A percentile compares a stretch with the other conserved stretches of the same genome.
Evolutionary conservation across 2,888 invertebrate genomes (phyloP).

Genomic region (Romanomermis culicivorax): DNA sequence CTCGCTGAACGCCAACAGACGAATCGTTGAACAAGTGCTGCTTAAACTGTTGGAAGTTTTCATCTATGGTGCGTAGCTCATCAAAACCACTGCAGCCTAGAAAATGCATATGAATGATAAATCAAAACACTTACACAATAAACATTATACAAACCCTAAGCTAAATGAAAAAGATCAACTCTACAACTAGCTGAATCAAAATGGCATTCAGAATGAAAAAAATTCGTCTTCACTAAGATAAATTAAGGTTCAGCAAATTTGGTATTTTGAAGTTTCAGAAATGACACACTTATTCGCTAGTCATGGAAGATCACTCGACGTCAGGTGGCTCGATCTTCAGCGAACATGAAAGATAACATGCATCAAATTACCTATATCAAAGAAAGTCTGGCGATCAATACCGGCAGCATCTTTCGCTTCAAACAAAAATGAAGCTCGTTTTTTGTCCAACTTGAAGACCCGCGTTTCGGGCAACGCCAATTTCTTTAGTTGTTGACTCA

Average conservation of each 20-base stretch:
- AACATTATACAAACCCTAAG: too few relatives aligned
- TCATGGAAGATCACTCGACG: too few relatives aligned
- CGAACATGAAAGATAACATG: too few relatives aligned
- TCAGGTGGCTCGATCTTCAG: too few relatives aligned
- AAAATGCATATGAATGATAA: not conserved
- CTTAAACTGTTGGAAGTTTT: not conserved
- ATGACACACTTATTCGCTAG: too few relatives aligned
- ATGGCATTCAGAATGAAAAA: too few relatives aligned
- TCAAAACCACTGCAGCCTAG: not conserved
- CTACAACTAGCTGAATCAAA: too few relatives aligned
- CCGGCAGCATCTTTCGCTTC: slow-evolving; percentile 68
- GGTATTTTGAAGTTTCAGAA: too few relatives aligned
- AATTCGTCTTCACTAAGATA: too few relatives aligned
- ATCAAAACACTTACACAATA: not conserved
- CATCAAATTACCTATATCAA: slow-evolving; percentile 57
- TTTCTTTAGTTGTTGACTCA: slow-evolving; percentile 31
- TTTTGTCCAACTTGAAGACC: slow-evolving; percentile 21
- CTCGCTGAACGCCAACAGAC: slow-evolving; percentile 10
- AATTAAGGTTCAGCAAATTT: too few relatives aligned
- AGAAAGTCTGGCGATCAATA: slow-evolving; percentile 59
- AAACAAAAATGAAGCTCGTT: slow-evolving; percentile 57
- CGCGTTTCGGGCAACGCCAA: slow-evolving; percentile 30
- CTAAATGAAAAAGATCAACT: too few relatives aligned
- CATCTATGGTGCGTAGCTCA: slow-evolving; percentile 2
- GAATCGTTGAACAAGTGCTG: not conserved